Evolutionary conservation across 2,888 invertebrate genomes (phyloP).

Genomic region (Clitarchus hookeri): DNA sequence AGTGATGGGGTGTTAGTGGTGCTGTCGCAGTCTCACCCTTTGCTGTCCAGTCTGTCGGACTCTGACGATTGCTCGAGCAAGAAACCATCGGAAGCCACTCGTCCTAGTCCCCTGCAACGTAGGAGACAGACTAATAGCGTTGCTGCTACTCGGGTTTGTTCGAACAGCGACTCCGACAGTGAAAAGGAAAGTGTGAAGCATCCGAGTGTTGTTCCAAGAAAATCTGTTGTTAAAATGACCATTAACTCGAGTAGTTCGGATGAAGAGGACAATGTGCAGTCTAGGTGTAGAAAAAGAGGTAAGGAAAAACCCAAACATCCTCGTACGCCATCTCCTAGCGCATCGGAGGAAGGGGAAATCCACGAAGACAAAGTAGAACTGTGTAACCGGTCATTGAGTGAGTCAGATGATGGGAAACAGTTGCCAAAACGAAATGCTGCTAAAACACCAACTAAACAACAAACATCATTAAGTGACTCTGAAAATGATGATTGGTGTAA

Average conservation of each 20-base stretch:
- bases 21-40: background rate
- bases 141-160: background rate
- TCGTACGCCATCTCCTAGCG: slow-evolving; percentile 47
- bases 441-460: background rate
- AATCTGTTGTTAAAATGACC: background rate
- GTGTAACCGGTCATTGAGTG: slow-evolving; percentile 4
- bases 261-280: slow-evolving; percentile 53
- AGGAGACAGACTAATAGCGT: background rate
- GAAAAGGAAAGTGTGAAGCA: background rate
- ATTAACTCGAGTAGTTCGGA: slow-evolving; percentile 53
- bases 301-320: slow-evolving; percentile 46
- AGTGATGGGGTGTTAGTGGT: background rate
- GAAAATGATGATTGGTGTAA: slow-evolving; percentile 27
- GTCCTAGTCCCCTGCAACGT: background rate
- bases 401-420: slow-evolving; percentile 22
- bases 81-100: background rate
- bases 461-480: background rate
- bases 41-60: slow-evolving; percentile 17
- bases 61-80: slow-evolving; percentile 11
- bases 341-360: slow-evolving; percentile 49
- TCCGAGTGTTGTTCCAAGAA: background rate
- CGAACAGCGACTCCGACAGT: background rate
- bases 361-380: slow-evolving; percentile 41
- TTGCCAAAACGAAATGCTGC: background rate
- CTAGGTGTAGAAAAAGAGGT: slow-evolving; percentile 35